A percentile compares a stretch with the other conserved stretches of the same genome.
Evolutionary conservation across 2,888 invertebrate species (phyloP).

Genomic region (Drosophila nr. medialis): DNA sequence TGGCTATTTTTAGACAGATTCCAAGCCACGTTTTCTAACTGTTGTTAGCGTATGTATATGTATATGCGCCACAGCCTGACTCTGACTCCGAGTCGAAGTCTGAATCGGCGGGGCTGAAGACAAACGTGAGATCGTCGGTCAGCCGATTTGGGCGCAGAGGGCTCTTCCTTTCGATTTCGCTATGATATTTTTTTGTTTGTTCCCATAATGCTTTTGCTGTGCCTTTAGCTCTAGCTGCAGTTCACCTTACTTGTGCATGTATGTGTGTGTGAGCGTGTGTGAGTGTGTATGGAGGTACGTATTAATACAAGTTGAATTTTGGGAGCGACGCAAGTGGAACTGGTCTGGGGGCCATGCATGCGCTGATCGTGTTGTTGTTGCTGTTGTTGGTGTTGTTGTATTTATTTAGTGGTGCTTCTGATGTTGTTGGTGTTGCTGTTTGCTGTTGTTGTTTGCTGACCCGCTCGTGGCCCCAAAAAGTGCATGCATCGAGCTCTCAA

Average conservation of each 20-base stretch:
- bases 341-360: constrained; percentile 71
- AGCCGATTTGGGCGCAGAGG: constrained; percentile 64
- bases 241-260: constrained; percentile 24
- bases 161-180: constrained; percentile 84
- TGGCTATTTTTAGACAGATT: constrained; percentile 83
- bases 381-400: constrained; percentile 34
- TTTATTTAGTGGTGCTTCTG: constrained; percentile 57
- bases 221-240: constrained; percentile 26
- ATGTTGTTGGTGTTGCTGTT: constrained; percentile 47
- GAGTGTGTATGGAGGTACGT: constrained; percentile 21
- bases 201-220: constrained; percentile 81
- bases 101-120: constrained; percentile 49
- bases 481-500: constrained; percentile 65
- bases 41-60: constrained; percentile 75
- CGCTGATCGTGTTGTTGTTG: constrained; percentile 37
- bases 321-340: constrained; percentile 81
- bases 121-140: constrained; percentile 77
- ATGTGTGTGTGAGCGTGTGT: constrained; percentile 9
- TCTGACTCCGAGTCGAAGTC: constrained; percentile 14
- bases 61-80: not conserved
- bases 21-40: constrained; percentile 83
- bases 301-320: constrained; percentile 73
- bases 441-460: constrained; percentile 68
- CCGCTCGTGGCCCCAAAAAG: constrained; percentile 81
- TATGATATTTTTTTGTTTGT: constrained; percentile 71